phyloP scores from a whole-genome alignment of 2,797 vertebrate species.

The Antrozous pallidus region DNA sequence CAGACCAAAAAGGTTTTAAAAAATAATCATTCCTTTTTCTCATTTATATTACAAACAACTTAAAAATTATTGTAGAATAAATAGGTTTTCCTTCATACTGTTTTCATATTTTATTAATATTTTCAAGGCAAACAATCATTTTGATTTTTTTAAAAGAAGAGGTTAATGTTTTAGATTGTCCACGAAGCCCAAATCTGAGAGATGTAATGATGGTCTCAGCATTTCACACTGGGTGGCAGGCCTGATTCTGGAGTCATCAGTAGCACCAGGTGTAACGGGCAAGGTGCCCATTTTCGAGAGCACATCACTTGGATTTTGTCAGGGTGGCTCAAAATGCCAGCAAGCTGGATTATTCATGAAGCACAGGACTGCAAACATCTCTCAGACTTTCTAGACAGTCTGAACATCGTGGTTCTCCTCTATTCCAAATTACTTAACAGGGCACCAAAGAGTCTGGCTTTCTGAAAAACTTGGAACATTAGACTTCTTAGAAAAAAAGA shows the following conservation, averaged over 20 bases:
- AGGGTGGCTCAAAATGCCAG: not conserved
- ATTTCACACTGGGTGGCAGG: not conserved
- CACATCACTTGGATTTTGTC: not conserved
- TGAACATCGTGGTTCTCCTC: not conserved
- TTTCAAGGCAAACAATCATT: not conserved
- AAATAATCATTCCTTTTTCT: not conserved
- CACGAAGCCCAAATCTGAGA: not conserved
- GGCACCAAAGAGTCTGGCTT: not conserved
- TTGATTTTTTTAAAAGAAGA: not conserved
- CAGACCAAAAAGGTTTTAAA: not conserved
- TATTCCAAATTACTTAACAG: not conserved
- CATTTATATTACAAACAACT: not conserved
- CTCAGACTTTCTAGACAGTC: not conserved
- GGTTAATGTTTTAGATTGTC: not conserved
- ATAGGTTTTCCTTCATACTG: not conserved
- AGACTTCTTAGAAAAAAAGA: not conserved
- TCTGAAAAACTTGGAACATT: not conserved
- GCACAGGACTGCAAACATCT: not conserved
- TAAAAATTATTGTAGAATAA: not conserved
- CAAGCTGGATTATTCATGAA: not conserved
- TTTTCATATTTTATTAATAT: not conserved
- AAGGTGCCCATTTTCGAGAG: not conserved
- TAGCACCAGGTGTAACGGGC: not conserved
- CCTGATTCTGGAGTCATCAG: not conserved
- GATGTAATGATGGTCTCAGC: not conserved